These are phyloP conservation scores for Cyanocitta stelleri DNA, from an alignment of 2,113 vertebrate genomes.

Conservation along the genomic window DNA sequence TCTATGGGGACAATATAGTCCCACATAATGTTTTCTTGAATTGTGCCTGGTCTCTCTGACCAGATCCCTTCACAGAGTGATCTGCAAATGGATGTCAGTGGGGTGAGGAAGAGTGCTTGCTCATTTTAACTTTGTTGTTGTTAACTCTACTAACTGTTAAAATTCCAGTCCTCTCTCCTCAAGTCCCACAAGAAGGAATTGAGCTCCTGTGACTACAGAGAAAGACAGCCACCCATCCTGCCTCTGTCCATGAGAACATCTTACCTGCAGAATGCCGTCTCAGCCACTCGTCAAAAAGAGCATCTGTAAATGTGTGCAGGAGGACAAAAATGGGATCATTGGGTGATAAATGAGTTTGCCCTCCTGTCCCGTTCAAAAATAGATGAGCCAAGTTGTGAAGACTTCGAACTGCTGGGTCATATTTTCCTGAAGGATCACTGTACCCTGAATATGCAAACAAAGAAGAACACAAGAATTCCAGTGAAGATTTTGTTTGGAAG, in stretches of 20 bases:
- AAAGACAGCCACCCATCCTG: background rate
- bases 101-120: background rate
- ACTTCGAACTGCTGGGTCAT: slow-evolving; percentile 88
- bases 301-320: slow-evolving; percentile 94
- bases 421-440: slow-evolving; percentile 88
- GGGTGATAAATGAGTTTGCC: slow-evolving; percentile 94
- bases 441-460: slow-evolving; percentile 78
- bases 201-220: background rate
- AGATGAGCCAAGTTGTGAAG: slow-evolving; percentile 97
- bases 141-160: background rate
- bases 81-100: background rate
- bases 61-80: background rate
- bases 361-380: slow-evolving; percentile 95
- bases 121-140: background rate
- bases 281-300: slow-evolving; percentile 96
- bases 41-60: background rate
- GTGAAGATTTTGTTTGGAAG: background rate
- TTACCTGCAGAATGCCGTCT: slow-evolving; percentile 86
- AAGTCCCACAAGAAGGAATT: background rate
- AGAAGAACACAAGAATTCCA: background rate
- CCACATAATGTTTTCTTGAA: background rate
- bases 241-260: background rate
- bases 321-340: slow-evolving; percentile 97
- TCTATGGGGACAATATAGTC: background rate
- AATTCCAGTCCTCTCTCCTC: background rate